Evolutionary conservation across 1,140 invertebrate species (phyloP).

Genomic region (Sinonovacula constricta): DNA sequence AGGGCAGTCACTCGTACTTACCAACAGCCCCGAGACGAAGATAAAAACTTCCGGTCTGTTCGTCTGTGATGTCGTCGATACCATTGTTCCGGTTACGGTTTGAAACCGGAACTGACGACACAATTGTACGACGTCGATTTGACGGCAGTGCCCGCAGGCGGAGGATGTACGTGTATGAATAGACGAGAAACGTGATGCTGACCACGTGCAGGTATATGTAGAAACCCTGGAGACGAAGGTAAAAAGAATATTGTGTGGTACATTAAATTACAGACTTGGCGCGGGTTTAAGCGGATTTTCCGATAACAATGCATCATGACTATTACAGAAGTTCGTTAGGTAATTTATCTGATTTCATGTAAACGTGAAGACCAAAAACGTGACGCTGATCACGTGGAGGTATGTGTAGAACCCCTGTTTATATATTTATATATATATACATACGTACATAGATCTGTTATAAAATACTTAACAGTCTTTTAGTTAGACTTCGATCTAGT

Average conservation of each 20-base stretch:
- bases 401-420: slow-evolving; percentile 97
- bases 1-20: slow-evolving; percentile 81
- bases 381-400: slow-evolving; percentile 95
- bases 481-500: no score
- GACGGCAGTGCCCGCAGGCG: slow-evolving; percentile 32
- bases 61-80: slow-evolving; percentile 35
- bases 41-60: slow-evolving; percentile 91
- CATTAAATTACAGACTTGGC: not conserved
- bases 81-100: slow-evolving; percentile 8
- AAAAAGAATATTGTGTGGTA: not conserved
- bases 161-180: slow-evolving; percentile 97
- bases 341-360: no score
- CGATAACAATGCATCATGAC: no score
- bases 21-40: slow-evolving; percentile 96
- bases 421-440: no score
- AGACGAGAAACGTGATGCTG: slow-evolving; percentile 96
- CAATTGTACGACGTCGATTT: slow-evolving; percentile 29
- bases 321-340: no score
- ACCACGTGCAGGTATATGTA: slow-evolving; percentile 97
- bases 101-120: slow-evolving; percentile 26
- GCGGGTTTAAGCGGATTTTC: not conserved
- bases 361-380: slow-evolving; percentile 97
- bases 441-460: no score
- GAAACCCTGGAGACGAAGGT: slow-evolving; percentile 88
- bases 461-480: no score